Evolutionary conservation across 2,888 invertebrate genomes (phyloP).

Genomic region (Mechanitis messenoides): DNA sequence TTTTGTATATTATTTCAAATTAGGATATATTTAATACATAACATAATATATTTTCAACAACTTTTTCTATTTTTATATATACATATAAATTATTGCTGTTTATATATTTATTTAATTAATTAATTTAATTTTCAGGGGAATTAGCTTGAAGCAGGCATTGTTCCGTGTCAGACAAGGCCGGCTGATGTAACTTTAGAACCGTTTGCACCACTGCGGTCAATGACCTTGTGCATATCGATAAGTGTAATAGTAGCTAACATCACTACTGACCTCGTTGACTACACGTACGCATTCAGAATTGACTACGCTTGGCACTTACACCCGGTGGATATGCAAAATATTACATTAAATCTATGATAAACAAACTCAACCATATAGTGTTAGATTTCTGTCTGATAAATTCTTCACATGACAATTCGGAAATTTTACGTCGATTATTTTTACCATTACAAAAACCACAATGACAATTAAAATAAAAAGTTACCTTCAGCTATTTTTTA

Average conservation of each 20-base stretch:
- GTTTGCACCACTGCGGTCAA: slow-evolving; percentile 66
- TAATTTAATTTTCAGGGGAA: slow-evolving; percentile 12
- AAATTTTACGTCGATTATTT: no score
- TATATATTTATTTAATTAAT: not conserved
- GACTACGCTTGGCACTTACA: not conserved
- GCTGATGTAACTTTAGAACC: slow-evolving; percentile 63
- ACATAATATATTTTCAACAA: no score
- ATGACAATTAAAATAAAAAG: no score
- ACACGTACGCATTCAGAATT: slow-evolving; percentile 17
- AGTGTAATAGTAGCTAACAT: slow-evolving; percentile 36
- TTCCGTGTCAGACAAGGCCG: slow-evolving; percentile 67
- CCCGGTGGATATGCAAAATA: slow-evolving; percentile 2
- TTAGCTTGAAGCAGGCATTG: slow-evolving; percentile 40
- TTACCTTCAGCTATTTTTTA: not conserved
- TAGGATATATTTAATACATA: no score
- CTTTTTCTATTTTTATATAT: no score
- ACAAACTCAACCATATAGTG: no score
- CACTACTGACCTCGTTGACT: slow-evolving; percentile 36
- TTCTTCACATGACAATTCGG: no score
- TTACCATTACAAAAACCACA: no score
- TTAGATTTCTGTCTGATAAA: no score
- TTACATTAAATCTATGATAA: not conserved
- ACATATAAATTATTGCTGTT: no score
- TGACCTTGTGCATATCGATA: slow-evolving; percentile 58
- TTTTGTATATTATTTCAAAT: no score